Conservation (phyloP, 1,140 invertebrate species). For the Sycophila sp. region DNA sequence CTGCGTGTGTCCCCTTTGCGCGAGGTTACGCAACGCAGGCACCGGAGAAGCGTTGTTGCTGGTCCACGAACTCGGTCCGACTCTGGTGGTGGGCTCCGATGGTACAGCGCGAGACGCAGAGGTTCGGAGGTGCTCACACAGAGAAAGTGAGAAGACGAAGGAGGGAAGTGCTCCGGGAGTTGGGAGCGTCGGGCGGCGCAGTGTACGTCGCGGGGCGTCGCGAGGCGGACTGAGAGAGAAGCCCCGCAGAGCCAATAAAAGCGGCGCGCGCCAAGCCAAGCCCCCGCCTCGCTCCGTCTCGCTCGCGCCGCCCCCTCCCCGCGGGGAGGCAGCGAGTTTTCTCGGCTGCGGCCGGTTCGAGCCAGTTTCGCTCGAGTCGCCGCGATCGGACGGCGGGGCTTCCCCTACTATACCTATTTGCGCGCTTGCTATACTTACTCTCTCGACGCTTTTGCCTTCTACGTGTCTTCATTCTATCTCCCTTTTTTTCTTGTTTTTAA, state of each 20-base stretch:
- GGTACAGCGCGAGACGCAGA: no score
- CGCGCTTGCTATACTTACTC: no score
- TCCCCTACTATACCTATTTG: no score
- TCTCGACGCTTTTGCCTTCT: neutral
- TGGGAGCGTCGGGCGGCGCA: no score
- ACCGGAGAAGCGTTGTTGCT: no score
- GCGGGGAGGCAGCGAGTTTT: no score
- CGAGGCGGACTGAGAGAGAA: neutral
- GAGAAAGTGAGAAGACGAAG: neutral
- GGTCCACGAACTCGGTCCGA: no score
- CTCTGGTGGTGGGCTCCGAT: no score
- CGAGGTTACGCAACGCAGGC: neutral
- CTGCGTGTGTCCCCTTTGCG: no score
- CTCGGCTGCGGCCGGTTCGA: constrained; percentile 54
- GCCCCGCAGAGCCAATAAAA: constrained; percentile 2
- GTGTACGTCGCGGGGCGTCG: neutral
- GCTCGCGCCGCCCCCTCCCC: neutral
- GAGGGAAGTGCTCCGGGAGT: neutral
- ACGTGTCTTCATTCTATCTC: constrained; percentile 11
- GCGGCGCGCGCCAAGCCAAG: neutral
- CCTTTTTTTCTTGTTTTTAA: neutral
- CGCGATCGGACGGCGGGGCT: neutral
- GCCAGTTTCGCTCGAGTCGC: constrained; percentile 47
- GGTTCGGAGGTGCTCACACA: neutral
- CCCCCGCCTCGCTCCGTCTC: neutral